A percentile compares a stretch with the other conserved stretches of the same genome.
phyloP scores from a whole-genome alignment of 2,888 invertebrate genomes.

The Taphrorychus bicolor region DNA sequence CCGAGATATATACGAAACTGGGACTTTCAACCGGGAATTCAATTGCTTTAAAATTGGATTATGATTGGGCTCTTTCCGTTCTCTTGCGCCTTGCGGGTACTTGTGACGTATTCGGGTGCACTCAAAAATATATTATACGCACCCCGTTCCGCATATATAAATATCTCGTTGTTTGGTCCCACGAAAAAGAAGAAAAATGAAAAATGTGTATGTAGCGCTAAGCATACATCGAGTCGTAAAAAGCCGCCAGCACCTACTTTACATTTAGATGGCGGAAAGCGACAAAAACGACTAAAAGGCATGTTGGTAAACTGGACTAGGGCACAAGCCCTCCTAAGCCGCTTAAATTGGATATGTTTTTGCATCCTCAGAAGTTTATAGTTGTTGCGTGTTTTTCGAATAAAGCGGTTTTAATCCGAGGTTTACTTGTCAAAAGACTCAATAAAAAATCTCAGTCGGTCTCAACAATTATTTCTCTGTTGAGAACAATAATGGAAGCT shows the following conservation, averaged over 20 bases:
- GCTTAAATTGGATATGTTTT: constrained; percentile 4
- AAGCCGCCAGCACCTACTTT: constrained; percentile 18
- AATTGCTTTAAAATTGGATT: neutral
- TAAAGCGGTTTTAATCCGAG: neutral
- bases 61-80: neutral
- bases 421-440: neutral
- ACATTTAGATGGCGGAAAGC: constrained; percentile 27
- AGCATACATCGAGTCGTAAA: neutral
- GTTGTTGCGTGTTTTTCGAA: neutral
- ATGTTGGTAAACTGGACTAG: neutral
- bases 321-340: neutral
- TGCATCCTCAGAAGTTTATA: neutral
- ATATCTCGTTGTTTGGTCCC: neutral
- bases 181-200: neutral
- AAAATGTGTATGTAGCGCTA: constrained; percentile 3
- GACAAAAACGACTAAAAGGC: constrained; percentile 18
- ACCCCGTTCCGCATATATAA: neutral
- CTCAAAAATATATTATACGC: neutral
- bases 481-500: too few relatives aligned
- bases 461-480: too few relatives aligned
- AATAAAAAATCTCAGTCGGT: too few relatives aligned
- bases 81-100: too few relatives aligned
- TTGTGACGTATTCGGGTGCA: neutral
- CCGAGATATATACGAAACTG: neutral
- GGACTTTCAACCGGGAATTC: neutral